Evolutionary conservation across 2,113 vertebrate genomes (phyloP).

Genomic region (Labrus mixtus): DNA sequence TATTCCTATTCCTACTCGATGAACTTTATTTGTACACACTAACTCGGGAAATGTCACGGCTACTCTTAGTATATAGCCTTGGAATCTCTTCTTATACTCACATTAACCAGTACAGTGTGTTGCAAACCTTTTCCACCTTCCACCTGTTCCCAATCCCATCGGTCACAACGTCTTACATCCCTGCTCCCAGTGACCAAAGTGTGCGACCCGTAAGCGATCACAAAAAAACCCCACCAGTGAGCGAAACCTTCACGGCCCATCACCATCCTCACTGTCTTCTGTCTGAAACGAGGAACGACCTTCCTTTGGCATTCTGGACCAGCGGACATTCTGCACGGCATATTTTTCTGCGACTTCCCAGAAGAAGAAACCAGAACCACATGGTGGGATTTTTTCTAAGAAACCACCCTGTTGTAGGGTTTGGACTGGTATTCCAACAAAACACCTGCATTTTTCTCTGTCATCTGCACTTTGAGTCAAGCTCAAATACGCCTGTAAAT

Average conservation of each 20-base stretch:
- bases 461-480: slow-evolving; percentile 7
- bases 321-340: slow-evolving; percentile 9
- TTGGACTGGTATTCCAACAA: slow-evolving; percentile 24
- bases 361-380: slow-evolving; percentile 68
- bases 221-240: not conserved
- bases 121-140: slow-evolving; percentile 1
- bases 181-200: not conserved
- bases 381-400: slow-evolving; percentile 33
- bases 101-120: too few species aligned
- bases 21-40: too few species aligned
- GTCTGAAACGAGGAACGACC: not conserved
- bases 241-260: slow-evolving; percentile 3
- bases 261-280: slow-evolving; percentile 16
- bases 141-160: slow-evolving; percentile 32
- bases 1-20: too few species aligned
- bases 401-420: slow-evolving; percentile 27
- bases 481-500: slow-evolving; percentile 10
- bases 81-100: too few species aligned
- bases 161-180: slow-evolving; percentile 1
- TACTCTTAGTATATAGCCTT: too few species aligned
- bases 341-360: slow-evolving; percentile 42
- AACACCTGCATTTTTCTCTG: slow-evolving; percentile 46
- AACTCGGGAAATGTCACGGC: too few species aligned
- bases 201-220: slow-evolving; percentile 10
- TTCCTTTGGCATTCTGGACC: slow-evolving; percentile 8